Base-by-base conservation (phyloP, 2,113 vertebrate genomes). In the Gnathonemus echidnorhynchus region DNA sequence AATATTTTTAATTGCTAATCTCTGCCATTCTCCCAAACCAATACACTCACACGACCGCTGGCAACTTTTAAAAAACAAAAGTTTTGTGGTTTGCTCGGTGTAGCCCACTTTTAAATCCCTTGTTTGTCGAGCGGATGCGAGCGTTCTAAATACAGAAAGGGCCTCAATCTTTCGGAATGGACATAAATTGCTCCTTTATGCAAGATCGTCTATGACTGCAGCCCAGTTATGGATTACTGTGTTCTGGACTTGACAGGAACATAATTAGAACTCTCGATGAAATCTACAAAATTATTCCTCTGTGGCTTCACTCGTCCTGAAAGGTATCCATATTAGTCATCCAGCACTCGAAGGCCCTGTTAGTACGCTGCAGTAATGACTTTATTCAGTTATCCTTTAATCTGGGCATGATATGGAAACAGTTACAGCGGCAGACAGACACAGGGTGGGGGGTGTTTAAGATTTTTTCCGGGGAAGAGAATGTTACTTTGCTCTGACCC, bases 181-280 rank as follows among this genome's bases (percentile, higher is more conserved):
- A 96, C 96, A 96, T 97, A 97, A 97, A 97, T 97, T 96, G 97
- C 94, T 93, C 94, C 94, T 90, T 92, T 39, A 92, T 93, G 94
- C 95, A 95, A 93, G 93, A 89, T 92, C 95, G 95, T 96, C 96
- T 95, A 93, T 0, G 10, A 94, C 92, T 94, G 95, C 95, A 95
- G 94, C 94, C 93, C 94, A 96, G 96, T 97, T 97, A 97, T 97
- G 96, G 97, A 97, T 97, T 96, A 96, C 97, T 97, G 96, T 94
- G 94, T 96, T 97, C 96, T 97, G 92, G 87, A 96, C 97, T 97
- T 98, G 97, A 97, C 97, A 97, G 97, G 96, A 96, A 97, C 97
- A 97, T 97, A 97, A 97, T 98, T 97, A 98, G 97, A 97, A 95
- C 96, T 97, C 97, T 97, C 97, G 97, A 98, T 97, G 97, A 97